Conservation (phyloP, 2,888 invertebrate genomes). For the Andrena haemorrhoa region DNA sequence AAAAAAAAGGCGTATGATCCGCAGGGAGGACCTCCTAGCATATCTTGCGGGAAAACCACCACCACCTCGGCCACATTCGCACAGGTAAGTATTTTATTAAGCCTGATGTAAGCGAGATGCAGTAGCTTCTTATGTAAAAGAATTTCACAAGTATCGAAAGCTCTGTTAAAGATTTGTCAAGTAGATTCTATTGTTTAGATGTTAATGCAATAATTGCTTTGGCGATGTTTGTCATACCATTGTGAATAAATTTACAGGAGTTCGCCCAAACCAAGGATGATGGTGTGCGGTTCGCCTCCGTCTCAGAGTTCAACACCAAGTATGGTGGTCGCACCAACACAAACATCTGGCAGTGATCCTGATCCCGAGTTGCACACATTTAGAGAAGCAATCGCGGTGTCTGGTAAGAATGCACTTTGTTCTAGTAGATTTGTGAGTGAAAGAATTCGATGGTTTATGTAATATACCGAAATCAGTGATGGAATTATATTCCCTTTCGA, state of each 20-base stretch:
- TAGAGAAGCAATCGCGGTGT: constrained; percentile 90
- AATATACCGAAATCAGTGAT: too few species aligned
- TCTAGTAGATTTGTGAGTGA: neutral
- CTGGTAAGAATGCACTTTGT: constrained; percentile 82
- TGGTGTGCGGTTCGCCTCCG: constrained; percentile 83
- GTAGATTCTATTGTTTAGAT: constrained; percentile 20
- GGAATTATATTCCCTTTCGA: too few species aligned
- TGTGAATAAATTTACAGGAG: constrained; percentile 79
- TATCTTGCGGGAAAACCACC: constrained; percentile 91
- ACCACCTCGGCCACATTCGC: constrained; percentile 87
- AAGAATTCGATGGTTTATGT: too few species aligned
- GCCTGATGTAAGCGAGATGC: neutral
- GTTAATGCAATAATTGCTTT: constrained; percentile 26
- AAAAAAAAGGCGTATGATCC: constrained; percentile 90
- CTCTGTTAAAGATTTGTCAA: constrained; percentile 7
- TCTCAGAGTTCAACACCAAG: constrained; percentile 85
- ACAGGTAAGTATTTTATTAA: constrained; percentile 81
- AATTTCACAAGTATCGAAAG: neutral
- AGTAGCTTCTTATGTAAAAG: constrained; percentile 12
- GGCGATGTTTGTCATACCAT: constrained; percentile 18
- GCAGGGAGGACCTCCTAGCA: constrained; percentile 91
- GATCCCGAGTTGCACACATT: constrained; percentile 90
- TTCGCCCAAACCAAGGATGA: constrained; percentile 86
- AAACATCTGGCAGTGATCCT: constrained; percentile 83
- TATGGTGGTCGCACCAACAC: constrained; percentile 83